phyloP scores from a whole-genome alignment of 2,797 vertebrate genomes.

The Diceros bicornis region DNA sequence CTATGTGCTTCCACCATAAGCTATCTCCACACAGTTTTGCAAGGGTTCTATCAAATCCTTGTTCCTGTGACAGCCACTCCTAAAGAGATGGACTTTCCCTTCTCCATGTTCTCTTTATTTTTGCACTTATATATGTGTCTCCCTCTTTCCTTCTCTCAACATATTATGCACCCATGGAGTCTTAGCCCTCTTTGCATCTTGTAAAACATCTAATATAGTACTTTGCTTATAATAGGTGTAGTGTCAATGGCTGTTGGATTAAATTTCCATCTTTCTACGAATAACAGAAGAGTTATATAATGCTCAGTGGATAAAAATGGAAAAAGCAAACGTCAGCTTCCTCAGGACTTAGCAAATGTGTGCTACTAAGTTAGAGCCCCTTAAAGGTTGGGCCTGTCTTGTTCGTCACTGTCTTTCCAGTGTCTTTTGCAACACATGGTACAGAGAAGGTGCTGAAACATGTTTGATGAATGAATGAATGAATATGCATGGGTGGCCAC shows the following conservation, averaged over 20 bases:
- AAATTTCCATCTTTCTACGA: slow-evolving; percentile 19
- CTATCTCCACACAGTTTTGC: not conserved
- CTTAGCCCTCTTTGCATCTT: not conserved
- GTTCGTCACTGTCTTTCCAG: not conserved
- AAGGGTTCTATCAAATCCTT: not conserved
- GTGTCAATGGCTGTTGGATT: not conserved
- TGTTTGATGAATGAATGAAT: not conserved
- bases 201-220: not conserved
- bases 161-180: not conserved
- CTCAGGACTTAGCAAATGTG: not conserved
- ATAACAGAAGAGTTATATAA: not conserved
- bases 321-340: not conserved
- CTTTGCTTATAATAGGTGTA: not conserved
- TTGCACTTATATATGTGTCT: rapidly evolving
- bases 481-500: not conserved
- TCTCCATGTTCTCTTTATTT: not conserved
- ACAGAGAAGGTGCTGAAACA: not conserved
- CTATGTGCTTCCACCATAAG: not conserved
- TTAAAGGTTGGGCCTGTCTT: not conserved
- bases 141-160: not conserved
- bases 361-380: rapidly evolving
- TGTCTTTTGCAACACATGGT: not conserved
- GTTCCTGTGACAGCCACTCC: not conserved
- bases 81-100: not conserved
- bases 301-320: not conserved